A percentile compares a stretch with the other conserved stretches of the same genome.
Conservation (phyloP, 2,113 vertebrate species). For the Piprites chloris region DNA sequence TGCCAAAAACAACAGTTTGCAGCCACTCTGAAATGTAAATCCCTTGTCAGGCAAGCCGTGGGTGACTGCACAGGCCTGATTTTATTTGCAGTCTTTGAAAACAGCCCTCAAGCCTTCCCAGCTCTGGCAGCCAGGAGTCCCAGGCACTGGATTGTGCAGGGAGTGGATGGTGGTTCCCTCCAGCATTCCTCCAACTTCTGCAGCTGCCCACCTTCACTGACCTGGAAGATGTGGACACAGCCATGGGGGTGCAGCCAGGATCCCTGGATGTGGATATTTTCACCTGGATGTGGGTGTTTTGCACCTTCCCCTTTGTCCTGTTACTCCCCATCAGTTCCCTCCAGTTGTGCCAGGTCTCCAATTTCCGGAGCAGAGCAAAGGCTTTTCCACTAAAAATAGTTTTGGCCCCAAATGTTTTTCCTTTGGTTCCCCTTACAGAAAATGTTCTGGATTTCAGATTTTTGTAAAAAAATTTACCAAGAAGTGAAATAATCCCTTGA, state of each 20-base stretch:
- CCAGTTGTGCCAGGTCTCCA: neutral
- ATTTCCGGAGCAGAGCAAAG: neutral
- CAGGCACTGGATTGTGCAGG: accelerated
- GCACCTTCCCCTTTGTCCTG: neutral
- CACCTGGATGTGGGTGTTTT: neutral
- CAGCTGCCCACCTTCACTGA: neutral
- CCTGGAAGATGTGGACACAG: neutral
- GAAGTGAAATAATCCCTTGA: neutral
- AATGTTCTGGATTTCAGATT: neutral
- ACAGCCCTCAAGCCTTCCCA: neutral
- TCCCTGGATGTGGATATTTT: neutral
- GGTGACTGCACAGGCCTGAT: neutral
- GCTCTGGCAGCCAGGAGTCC: neutral
- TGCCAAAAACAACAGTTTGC: neutral
- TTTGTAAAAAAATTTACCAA: neutral
- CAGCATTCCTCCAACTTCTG: neutral
- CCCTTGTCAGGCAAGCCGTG: neutral
- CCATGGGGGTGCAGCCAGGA: neutral
- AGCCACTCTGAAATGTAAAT: neutral
- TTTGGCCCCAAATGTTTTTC: neutral
- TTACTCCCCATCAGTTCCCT: neutral
- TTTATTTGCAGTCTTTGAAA: neutral
- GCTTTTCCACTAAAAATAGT: neutral
- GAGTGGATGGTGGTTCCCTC: accelerated
- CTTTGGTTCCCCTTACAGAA: neutral